Percentiles rank a stretch among this genome's conserved stretches.
Conservation (phyloP, 2,797 vertebrate species). For the Pipistrellus nathusii region DNA sequence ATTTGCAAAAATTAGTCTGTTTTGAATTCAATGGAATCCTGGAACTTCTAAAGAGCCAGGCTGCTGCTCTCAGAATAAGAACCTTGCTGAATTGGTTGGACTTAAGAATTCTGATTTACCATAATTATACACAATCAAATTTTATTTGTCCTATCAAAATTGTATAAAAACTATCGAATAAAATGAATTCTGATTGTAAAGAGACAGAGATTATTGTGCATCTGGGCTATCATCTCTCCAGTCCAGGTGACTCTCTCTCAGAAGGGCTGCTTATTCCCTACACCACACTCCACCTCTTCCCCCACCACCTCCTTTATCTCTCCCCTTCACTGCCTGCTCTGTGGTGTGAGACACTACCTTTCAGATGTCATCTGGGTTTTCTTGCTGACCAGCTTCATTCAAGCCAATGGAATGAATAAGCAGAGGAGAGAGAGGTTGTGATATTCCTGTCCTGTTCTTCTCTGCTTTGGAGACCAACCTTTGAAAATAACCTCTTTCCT, state of each 20-base stretch:
- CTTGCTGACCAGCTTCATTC: background rate
- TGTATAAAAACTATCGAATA: background rate
- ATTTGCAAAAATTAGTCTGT: background rate
- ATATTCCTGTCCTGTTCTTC: background rate
- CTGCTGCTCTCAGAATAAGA: background rate
- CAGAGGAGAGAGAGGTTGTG: background rate
- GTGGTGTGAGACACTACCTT: background rate
- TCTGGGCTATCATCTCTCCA: background rate
- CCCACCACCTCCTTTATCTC: background rate
- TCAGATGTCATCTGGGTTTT: background rate
- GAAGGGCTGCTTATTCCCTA: background rate
- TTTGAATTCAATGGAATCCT: constrained; percentile 26
- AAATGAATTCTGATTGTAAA: background rate
- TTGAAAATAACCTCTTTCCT: background rate
- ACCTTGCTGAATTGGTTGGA: background rate
- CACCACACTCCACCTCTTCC: fast-evolving
- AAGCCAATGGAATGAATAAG: background rate
- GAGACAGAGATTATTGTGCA: background rate
- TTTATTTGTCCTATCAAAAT: constrained; percentile 20
- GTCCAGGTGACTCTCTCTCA: background rate
- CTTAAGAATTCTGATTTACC: background rate
- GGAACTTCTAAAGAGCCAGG: background rate
- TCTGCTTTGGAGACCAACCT: background rate
- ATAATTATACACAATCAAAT: background rate
- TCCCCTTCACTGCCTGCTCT: background rate